Conservation (phyloP, 2,797 vertebrate species). For the Scomberomorus guttatus region DNA sequence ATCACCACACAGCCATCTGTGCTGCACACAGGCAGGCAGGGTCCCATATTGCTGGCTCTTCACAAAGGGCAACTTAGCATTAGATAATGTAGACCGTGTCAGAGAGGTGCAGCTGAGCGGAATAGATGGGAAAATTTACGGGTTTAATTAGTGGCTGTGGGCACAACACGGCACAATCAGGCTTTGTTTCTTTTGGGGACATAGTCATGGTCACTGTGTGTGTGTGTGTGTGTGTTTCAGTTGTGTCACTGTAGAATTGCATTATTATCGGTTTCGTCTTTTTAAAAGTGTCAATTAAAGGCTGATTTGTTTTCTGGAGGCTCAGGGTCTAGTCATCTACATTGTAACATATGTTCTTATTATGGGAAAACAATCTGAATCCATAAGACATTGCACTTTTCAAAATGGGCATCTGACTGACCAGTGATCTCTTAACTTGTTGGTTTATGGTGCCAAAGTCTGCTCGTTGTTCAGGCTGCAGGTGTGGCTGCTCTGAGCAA, state of each 20-base stretch:
- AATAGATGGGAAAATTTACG: constrained; percentile 72
- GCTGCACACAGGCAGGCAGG: constrained; percentile 27
- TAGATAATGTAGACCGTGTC: constrained; percentile 56
- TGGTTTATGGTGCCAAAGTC: constrained; percentile 83
- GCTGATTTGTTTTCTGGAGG: background rate
- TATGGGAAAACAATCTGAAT: background rate
- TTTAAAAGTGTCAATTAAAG: background rate
- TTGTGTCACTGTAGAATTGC: background rate
- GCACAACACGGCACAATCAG: constrained; percentile 27
- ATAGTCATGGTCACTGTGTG: background rate
- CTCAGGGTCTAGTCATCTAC: background rate
- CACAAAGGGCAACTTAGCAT: constrained; percentile 71
- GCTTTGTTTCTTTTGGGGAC: constrained; percentile 58
- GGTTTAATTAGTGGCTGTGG: constrained; percentile 67
- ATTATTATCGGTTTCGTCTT: background rate
- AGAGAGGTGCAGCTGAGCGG: constrained; percentile 71
- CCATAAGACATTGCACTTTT: background rate
- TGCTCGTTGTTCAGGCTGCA: constrained; percentile 27
- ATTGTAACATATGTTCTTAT: background rate
- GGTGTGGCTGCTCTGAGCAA: constrained; percentile 17
- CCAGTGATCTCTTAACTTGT: constrained; percentile 2
- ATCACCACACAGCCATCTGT: constrained; percentile 70
- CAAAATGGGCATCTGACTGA: constrained; percentile 10
- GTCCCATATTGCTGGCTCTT: constrained; percentile 38
- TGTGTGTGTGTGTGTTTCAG: background rate